phyloP scores from a whole-genome alignment of 1,140 invertebrate species.

The Ooceraea biroi region DNA sequence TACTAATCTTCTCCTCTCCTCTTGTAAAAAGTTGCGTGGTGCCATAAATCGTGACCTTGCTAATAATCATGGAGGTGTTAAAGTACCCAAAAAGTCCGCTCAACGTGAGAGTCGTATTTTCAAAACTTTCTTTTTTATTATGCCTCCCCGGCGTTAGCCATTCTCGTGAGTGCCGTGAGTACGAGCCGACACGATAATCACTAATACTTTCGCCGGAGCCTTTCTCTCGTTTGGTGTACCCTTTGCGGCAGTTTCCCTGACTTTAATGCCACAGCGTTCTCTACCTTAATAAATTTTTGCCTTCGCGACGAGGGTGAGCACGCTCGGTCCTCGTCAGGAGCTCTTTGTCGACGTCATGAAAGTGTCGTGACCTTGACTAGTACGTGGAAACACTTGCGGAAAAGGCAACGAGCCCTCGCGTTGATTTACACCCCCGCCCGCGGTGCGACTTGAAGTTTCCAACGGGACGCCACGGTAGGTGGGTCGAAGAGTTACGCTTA shows the following conservation, averaged over 20 bases:
- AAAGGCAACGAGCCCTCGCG: constrained; percentile 28
- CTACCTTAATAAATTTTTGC: constrained; percentile 64
- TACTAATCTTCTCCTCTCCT: not conserved
- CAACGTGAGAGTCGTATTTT: constrained; percentile 7
- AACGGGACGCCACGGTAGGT: constrained; percentile 54
- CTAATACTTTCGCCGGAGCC: constrained; percentile 37
- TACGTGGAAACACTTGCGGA: constrained; percentile 34
- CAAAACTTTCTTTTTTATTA: constrained; percentile 48
- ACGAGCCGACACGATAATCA: constrained; percentile 33
- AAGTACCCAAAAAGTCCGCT: not conserved
- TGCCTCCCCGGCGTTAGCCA: not conserved
- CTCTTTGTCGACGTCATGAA: constrained; percentile 25
- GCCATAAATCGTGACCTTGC: not conserved
- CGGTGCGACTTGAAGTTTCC: constrained; percentile 41
- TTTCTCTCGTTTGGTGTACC: constrained; percentile 1
- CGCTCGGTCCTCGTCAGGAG: constrained; percentile 20
- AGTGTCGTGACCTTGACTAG: constrained; percentile 34
- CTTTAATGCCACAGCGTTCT: constrained; percentile 50
- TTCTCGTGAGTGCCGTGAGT: constrained; percentile 28
- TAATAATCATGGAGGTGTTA: constrained; percentile 5
- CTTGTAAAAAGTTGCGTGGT: not conserved
- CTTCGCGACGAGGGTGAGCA: constrained; percentile 21
- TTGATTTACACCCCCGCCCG: constrained; percentile 61
- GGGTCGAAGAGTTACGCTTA: constrained; percentile 72
- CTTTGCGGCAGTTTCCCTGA: not conserved